Evolutionary conservation across 2,113 vertebrate species (phyloP), one percentile per base, ranked within the genome.

Genomic region (Tragelaphus buxtoni): DNA sequence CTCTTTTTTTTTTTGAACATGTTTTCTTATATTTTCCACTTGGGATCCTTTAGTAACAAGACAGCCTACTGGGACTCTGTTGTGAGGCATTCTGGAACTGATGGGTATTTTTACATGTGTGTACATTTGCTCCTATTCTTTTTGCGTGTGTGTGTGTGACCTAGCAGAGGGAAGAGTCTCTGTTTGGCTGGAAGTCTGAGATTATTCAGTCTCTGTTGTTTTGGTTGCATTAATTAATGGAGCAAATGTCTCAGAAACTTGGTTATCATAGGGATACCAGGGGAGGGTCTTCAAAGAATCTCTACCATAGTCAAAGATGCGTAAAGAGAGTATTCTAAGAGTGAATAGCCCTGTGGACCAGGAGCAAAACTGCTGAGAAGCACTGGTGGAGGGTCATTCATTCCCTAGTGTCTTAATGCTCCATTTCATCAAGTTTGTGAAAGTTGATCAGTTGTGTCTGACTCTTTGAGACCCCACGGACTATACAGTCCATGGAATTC

Each of bases 121-220:
- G 55, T 28, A 14, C 9, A 49, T 86, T 95, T 95, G 17, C 9
- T 72, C 60, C 49, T 90, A 5, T 77, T 77, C 51, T 24, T 55
- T 35, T 58, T n/a, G 45, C 10, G 1, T 18, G 16, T 53, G 84
- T 90, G 74, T 65, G 24, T 2, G 12, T 88, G 58, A 91, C 77
- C 32, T 45, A 80, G 26, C 17, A 80, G 45, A 80, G 16, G 55
- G 77, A 76, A 76, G 58, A 55, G 47, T 47, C 20, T 83, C 9
- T 22, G 55, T 76, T 93, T 93, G 20, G 5, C 49, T 69, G 28
- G n/a, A 87, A 89, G 45, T 12, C 51, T 88, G 39, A 20, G 55
- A 51, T 91, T n/a, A 79, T 69, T 81, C 93, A 47, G 47, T 96
- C 24, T 84, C 20, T 90, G 56, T 20, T 94, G 60, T 93, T 95